Conservation (phyloP, 2,888 invertebrate genomes). For the Sturmia bella region DNA sequence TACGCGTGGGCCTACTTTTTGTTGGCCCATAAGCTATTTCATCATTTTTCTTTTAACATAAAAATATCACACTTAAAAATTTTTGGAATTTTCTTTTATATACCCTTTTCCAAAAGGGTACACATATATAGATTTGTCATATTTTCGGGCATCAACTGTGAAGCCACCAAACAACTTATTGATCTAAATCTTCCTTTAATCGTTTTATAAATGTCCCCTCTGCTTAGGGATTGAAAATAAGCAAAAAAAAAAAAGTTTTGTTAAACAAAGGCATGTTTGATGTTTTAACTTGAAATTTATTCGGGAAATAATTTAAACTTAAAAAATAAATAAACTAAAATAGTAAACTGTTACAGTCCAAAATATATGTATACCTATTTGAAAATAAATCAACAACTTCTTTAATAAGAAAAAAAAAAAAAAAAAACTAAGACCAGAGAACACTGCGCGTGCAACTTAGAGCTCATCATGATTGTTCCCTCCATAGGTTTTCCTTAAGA, state of each 20-base stretch:
- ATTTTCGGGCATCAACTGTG: too few species aligned
- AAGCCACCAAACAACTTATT: too few species aligned
- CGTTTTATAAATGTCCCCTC: too few species aligned
- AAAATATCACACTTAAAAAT: background rate
- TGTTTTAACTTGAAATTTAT: slow-evolving; percentile 27
- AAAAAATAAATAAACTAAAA: slow-evolving; percentile 38
- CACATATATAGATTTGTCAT: too few species aligned
- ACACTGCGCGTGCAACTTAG: slow-evolving; percentile 57
- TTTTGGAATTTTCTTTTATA: too few species aligned
- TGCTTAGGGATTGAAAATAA: too few species aligned
- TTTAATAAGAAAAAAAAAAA: background rate
- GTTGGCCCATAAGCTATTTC: slow-evolving; percentile 30
- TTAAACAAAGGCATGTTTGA: too few species aligned
- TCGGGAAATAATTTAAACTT: slow-evolving; percentile 38
- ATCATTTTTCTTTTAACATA: slow-evolving; percentile 7
- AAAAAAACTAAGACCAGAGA: slow-evolving; percentile 15
- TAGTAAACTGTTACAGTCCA: slow-evolving; percentile 26
- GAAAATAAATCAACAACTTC: slow-evolving; percentile 36
- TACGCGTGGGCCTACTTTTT: slow-evolving; percentile 50
- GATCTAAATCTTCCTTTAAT: too few species aligned
- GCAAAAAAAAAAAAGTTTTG: background rate
- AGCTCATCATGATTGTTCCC: slow-evolving; percentile 73
- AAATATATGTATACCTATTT: too few species aligned
- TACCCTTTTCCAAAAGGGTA: too few species aligned
- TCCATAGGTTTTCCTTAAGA: slow-evolving; percentile 52